Evolutionary conservation across 2,113 vertebrate species (phyloP).

Genomic region (Psammodynastes pulverulentus): DNA sequence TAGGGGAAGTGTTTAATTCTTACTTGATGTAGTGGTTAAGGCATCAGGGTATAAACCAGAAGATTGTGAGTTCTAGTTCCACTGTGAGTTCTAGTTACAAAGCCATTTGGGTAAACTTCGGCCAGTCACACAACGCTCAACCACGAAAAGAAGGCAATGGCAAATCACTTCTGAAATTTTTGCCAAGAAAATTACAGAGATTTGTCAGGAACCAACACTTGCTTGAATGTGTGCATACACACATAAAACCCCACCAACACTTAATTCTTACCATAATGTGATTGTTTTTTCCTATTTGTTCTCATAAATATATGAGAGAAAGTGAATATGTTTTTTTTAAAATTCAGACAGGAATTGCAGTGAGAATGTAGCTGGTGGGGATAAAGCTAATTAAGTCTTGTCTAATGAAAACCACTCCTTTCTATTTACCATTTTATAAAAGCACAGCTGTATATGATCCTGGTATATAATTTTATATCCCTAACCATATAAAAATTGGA

Average conservation of each 20-base stretch:
- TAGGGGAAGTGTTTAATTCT: not conserved
- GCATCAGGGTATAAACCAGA: not conserved
- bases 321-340: not conserved
- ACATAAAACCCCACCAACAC: not conserved
- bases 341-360: not conserved
- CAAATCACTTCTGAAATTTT: not conserved
- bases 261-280: not conserved
- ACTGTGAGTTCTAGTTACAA: not conserved
- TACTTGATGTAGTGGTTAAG: not conserved
- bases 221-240: not conserved
- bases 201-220: not conserved
- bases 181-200: not conserved
- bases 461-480: not conserved
- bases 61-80: not conserved
- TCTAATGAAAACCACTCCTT: not conserved
- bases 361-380: not conserved
- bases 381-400: not conserved
- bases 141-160: not conserved
- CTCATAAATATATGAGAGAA: not conserved
- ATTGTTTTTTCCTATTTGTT: not conserved
- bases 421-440: not conserved
- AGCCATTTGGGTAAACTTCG: not conserved
- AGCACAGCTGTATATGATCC: not conserved
- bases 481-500: not conserved
- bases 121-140: not conserved